Percentiles rank a stretch among this genome's conserved stretches.
Evolutionary conservation across 2,113 vertebrate genomes (phyloP).

Genomic region (Phaethon lepturus): DNA sequence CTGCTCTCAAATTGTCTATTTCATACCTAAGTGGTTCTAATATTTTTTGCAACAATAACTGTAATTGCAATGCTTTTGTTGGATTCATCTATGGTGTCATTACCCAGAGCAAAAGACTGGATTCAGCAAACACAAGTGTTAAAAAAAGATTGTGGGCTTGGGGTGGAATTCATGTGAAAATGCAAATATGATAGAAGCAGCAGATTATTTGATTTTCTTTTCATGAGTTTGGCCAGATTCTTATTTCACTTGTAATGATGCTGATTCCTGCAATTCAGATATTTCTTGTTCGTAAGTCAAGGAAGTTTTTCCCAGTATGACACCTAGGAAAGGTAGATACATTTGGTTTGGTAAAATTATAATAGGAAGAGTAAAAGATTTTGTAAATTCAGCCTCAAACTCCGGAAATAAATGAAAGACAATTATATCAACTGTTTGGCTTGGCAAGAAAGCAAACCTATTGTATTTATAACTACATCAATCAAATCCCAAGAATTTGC

Average conservation of each 20-base stretch:
- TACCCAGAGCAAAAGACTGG: background rate
- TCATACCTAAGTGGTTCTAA: conserved; percentile 19
- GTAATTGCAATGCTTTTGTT: conserved; percentile 17
- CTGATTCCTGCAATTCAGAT: background rate
- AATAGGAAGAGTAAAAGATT: background rate
- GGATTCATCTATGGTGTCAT: background rate
- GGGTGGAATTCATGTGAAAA: background rate
- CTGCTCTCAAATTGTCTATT: background rate
- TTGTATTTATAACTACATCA: background rate
- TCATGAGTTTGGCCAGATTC: background rate
- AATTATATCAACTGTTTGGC: background rate
- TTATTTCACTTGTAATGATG: background rate
- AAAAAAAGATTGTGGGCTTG: background rate
- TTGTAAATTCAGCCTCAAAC: background rate
- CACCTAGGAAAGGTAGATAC: background rate
- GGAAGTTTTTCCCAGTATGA: background rate
- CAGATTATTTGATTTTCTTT: background rate
- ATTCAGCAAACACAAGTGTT: background rate
- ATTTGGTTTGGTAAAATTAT: background rate
- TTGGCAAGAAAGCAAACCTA: background rate
- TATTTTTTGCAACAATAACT: background rate
- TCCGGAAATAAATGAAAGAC: background rate
- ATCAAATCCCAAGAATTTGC: background rate
- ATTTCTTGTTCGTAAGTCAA: background rate
- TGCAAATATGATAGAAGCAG: background rate